Percentiles rank a stretch among this genome's conserved stretches.
phyloP scores from a whole-genome alignment of 2,797 vertebrate genomes.

The Delichon dasypus region DNA sequence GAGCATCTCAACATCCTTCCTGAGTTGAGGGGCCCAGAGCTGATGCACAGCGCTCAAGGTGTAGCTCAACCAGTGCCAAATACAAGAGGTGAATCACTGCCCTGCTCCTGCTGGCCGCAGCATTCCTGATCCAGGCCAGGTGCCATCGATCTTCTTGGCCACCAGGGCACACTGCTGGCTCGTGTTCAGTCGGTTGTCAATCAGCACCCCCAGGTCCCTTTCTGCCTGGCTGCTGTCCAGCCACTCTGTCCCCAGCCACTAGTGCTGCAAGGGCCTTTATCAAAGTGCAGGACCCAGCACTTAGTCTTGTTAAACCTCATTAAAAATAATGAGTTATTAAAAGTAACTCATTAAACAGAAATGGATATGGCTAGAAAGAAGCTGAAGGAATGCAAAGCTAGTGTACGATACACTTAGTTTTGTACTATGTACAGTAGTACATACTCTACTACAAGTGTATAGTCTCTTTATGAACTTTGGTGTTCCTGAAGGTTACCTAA shows the following conservation, averaged over 20 bases:
- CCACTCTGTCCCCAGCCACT: neutral
- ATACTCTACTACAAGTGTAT: neutral
- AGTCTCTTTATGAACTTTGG: neutral
- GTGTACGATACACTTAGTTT: fast-evolving
- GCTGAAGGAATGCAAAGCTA: neutral
- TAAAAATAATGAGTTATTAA: neutral
- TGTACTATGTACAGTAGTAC: fast-evolving
- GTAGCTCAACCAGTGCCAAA: too few species aligned
- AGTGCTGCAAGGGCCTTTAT: neutral
- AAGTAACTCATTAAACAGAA: neutral
- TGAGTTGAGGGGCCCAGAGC: neutral
- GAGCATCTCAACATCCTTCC: neutral
- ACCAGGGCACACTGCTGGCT: neutral
- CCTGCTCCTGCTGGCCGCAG: neutral
- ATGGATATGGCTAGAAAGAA: neutral
- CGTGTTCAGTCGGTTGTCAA: fast-evolving
- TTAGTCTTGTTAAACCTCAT: neutral
- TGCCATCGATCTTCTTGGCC: neutral
- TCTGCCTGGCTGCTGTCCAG: neutral
- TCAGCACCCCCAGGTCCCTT: neutral
- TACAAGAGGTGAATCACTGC: neutral
- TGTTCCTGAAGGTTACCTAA: neutral
- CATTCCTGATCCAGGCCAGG: neutral
- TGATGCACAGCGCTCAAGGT: neutral
- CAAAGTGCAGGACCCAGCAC: neutral